Percentiles rank a stretch among this genome's conserved stretches.
phyloP scores from a whole-genome alignment of 1,140 invertebrate species.

The Neodiprion pinetum region DNA sequence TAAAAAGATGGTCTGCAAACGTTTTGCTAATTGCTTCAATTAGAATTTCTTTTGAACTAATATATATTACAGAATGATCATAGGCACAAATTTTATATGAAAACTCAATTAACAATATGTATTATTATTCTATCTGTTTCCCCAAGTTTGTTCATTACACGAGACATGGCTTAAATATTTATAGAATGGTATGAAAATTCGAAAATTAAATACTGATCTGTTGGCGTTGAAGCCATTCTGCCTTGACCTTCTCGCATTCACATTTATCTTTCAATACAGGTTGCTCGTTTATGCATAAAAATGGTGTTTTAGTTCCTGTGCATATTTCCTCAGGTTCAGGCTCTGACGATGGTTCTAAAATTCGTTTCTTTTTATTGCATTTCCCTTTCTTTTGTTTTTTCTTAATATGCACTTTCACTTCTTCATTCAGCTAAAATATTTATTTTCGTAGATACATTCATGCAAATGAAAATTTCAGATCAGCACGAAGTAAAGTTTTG shows the following conservation, averaged over 20 bases:
- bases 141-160: too few relatives aligned
- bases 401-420: not conserved
- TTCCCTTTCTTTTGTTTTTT: not conserved
- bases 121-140: too few relatives aligned
- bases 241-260: conserved; percentile 17
- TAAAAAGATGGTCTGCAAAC: conserved; percentile 21
- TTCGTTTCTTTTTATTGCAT: not conserved
- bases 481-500: not conserved
- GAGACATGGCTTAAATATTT: too few relatives aligned
- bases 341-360: not conserved
- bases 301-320: not conserved
- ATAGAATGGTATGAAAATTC: too few relatives aligned
- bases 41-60: conserved; percentile 8
- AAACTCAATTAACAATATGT: too few relatives aligned
- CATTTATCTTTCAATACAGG: conserved; percentile 14
- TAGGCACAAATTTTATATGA: too few relatives aligned
- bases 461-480: not conserved
- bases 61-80: conserved; percentile 3
- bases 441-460: not conserved
- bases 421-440: not conserved
- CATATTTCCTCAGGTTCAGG: not conserved
- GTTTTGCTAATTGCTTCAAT: not conserved
- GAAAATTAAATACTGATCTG: conserved; percentile 1
- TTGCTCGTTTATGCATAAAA: not conserved
- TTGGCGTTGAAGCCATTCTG: conserved; percentile 9